Conservation (phyloP, 2,113 vertebrate species). For the Hippocampus abdominalis region DNA sequence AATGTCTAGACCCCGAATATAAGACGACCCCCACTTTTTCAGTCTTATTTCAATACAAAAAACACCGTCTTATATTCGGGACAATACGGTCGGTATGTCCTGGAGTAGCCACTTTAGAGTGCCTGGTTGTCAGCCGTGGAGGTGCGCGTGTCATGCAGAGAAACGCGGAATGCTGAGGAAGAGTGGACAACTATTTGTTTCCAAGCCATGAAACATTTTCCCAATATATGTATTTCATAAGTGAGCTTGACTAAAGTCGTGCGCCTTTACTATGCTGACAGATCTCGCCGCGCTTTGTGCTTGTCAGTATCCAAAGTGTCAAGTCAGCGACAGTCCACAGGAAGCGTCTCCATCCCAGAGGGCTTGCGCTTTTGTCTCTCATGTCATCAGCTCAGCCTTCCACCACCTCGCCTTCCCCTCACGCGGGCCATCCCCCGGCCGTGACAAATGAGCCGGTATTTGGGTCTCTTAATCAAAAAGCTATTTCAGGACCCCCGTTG, state of each 20-base stretch:
- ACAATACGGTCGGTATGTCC: no score
- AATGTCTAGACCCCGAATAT: no score
- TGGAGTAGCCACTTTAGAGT: neutral
- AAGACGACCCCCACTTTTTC: no score
- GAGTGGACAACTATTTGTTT: no score
- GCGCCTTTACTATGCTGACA: no score
- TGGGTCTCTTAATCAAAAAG: slow-evolving; percentile 69
- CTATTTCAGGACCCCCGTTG: slow-evolving; percentile 62
- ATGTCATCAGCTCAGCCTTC: slow-evolving; percentile 9
- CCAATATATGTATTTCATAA: neutral
- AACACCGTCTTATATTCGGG: no score
- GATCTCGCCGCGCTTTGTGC: neutral
- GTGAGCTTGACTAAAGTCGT: no score
- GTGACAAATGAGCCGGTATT: slow-evolving; percentile 66
- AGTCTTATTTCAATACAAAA: no score
- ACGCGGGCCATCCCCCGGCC: slow-evolving; percentile 21
- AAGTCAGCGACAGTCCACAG: slow-evolving; percentile 6
- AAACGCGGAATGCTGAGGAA: neutral
- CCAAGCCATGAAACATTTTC: neutral
- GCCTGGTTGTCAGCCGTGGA: neutral
- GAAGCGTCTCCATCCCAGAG: slow-evolving; percentile 12
- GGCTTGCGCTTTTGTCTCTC: slow-evolving; percentile 10
- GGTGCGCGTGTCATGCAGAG: neutral
- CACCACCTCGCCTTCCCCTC: slow-evolving; percentile 9
- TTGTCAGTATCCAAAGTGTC: slow-evolving; percentile 2